Evolutionary conservation across 2,888 invertebrate species (phyloP).

Genomic region (Asteroscopus sphinx): DNA sequence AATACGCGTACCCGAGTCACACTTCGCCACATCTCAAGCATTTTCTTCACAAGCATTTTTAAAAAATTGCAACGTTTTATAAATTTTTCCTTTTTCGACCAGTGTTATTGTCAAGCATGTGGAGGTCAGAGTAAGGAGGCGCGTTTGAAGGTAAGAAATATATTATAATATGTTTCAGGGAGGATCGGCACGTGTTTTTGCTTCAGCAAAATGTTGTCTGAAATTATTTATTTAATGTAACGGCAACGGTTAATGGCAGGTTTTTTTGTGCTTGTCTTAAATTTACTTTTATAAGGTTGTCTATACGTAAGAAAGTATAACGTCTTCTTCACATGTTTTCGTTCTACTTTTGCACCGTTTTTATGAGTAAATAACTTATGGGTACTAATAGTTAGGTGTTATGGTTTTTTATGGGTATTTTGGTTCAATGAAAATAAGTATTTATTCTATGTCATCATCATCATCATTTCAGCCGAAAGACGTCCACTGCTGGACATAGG

Average conservation of each 20-base stretch:
- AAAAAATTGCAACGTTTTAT: conserved; percentile 13
- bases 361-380: background rate
- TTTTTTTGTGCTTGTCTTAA: conserved; percentile 13
- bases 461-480: no score
- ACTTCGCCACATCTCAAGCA: conserved; percentile 21
- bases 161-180: conserved; percentile 39
- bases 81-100: conserved; percentile 21
- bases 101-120: conserved; percentile 49
- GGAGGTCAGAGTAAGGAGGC: conserved; percentile 30
- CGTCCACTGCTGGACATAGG: no score
- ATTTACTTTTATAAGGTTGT: conserved; percentile 18
- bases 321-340: background rate
- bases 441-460: no score
- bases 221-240: conserved; percentile 50
- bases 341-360: background rate
- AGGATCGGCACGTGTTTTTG: conserved; percentile 50
- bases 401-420: no score
- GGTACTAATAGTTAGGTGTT: no score
- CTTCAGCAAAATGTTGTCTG: conserved; percentile 25
- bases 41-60: conserved; percentile 25
- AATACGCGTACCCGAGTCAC: conserved; percentile 57
- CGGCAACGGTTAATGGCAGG: conserved; percentile 21
- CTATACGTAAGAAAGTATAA: background rate
- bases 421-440: no score
- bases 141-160: conserved; percentile 47